phyloP scores from a whole-genome alignment of 2,113 vertebrate genomes.

The Pantherophis guttatus region DNA sequence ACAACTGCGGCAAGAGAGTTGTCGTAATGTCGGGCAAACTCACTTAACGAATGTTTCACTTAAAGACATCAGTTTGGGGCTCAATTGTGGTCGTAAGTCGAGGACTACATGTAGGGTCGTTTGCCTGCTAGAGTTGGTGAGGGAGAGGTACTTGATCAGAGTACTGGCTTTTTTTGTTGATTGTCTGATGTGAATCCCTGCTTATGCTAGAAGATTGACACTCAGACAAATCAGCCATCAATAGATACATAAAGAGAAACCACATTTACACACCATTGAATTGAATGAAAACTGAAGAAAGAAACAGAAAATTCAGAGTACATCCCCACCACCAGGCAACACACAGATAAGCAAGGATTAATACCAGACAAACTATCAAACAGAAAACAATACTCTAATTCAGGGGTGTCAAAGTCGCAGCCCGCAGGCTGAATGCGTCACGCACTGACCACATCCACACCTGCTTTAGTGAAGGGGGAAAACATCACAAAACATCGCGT shows the following conservation, averaged over 20 bases:
- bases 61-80: too few species aligned
- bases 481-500: too few species aligned
- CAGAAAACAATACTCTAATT: neutral
- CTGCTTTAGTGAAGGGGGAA: too few species aligned
- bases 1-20: too few species aligned
- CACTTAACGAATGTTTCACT: too few species aligned
- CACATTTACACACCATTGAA: neutral
- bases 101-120: accelerated
- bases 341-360: neutral
- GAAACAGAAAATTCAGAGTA: neutral
- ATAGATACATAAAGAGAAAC: neutral
- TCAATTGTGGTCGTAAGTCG: too few species aligned
- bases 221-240: neutral
- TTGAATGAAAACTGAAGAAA: neutral
- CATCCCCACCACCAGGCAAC: neutral
- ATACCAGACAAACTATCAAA: neutral
- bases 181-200: neutral
- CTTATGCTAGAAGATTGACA: neutral
- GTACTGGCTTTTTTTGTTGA: neutral
- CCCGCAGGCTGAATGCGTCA: too few species aligned
- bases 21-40: too few species aligned
- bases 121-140: neutral
- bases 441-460: too few species aligned
- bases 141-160: neutral
- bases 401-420: too few species aligned